phyloP scores from a whole-genome alignment of 2,888 invertebrate species.

The Synergus laeviventris region DNA sequence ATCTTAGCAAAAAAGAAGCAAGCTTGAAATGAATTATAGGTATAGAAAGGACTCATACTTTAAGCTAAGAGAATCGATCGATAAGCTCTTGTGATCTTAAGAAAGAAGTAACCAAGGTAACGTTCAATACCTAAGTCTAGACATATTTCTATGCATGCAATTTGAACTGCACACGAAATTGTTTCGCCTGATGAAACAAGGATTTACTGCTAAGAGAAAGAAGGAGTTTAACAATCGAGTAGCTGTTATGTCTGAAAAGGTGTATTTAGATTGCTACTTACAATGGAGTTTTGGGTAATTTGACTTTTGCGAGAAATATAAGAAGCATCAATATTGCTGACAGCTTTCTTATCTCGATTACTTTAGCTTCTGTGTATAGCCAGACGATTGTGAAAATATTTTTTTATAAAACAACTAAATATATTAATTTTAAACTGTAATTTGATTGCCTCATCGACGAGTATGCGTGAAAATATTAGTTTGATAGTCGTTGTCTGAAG shows the following conservation, averaged over 20 bases:
- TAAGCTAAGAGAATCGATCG: slow-evolving; percentile 16
- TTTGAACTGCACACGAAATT: slow-evolving; percentile 26
- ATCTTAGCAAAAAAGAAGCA: slow-evolving; percentile 56
- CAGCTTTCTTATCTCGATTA: slow-evolving; percentile 20
- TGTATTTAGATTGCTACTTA: slow-evolving; percentile 39
- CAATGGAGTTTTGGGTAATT: slow-evolving; percentile 23
- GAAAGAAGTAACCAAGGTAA: slow-evolving; percentile 19
- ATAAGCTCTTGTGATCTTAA: slow-evolving; percentile 7
- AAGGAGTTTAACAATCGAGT: background rate
- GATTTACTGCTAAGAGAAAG: background rate
- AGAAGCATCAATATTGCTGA: slow-evolving; percentile 2
- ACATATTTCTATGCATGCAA: slow-evolving; percentile 29
- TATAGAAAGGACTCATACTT: slow-evolving; percentile 9
- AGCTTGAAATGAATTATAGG: slow-evolving; percentile 43
- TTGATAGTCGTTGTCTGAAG: slow-evolving; percentile 9
- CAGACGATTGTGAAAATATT: slow-evolving; percentile 56
- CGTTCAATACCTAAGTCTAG: slow-evolving; percentile 37
- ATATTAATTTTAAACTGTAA: slow-evolving; percentile 32
- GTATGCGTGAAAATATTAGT: slow-evolving; percentile 9
- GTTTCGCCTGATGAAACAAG: slow-evolving; percentile 38
- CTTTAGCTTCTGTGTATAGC: slow-evolving; percentile 58
- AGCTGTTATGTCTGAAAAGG: slow-evolving; percentile 20
- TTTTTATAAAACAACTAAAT: slow-evolving; percentile 43
- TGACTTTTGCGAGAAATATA: slow-evolving; percentile 13
- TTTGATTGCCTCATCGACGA: background rate